Base-by-base conservation (phyloP, 2,797 vertebrate genomes). In the Pseudomugil tenellus region DNA sequence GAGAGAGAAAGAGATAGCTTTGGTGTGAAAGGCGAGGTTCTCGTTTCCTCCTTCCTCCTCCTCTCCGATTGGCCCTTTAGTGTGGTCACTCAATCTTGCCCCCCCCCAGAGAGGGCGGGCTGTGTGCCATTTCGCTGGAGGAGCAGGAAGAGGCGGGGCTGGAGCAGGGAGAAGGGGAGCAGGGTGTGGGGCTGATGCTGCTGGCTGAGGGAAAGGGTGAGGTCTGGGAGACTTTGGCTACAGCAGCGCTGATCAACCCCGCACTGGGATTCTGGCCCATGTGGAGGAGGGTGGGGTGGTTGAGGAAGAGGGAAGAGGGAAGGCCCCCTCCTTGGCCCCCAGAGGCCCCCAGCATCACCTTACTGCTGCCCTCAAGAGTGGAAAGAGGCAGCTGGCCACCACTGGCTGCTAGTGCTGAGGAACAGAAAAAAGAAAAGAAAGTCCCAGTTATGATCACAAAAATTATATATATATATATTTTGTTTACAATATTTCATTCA, bases 381-480 rank as follows among this genome's bases (percentile, higher is more conserved):
- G 96, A 95, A 95, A 96, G 95, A 84, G 96, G 95, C 91, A 96
- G 95, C 89, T 96, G 95, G 86, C 96, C 96, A 97, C 96, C 96
- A 97, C 94, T 96, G 95, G 96, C 95, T 93, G 95, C 96, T 92
- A 98, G 94, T 81, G 96, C 96, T 97, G 87, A 75, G 53, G 70
- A 62, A 80, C 55, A 59, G 43, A 80, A 12, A 26, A 13, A 60
- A 6, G 62, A 35, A 29, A 29, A 19, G 31, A 37, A 55, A 55
- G 37, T 0, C 26, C 16, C 34, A 29, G 7, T 41, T 26, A 39
- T 2, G 17, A 25, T 19, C 31, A 41, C 3, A 1, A 13, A 10
- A 16, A 12, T 17, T 21, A 65, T 11, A 51, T 10, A 28, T 32
- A 12, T 10, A 0, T 4, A 25, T 2, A 37, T 35, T 35, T 51